These are phyloP conservation scores for Hafferia zeledoni DNA, from an alignment of 2,797 vertebrate genomes.

Conservation along the genomic window DNA sequence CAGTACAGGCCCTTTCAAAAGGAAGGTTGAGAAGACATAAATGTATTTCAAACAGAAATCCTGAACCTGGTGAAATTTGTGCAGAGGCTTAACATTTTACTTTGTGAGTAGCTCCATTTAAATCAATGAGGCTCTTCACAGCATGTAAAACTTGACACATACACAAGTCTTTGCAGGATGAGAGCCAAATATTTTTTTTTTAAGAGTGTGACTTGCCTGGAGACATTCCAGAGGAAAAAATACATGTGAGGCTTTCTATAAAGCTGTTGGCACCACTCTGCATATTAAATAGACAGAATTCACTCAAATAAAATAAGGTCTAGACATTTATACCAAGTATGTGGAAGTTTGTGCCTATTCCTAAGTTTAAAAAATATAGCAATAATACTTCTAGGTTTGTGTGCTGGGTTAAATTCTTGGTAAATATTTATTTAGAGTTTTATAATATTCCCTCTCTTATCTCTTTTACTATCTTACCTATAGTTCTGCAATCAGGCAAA, in stretches of 20 bases:
- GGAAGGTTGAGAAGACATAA: neutral
- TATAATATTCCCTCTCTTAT: neutral
- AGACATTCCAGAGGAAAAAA: constrained; percentile 9
- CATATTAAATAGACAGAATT: constrained; percentile 35
- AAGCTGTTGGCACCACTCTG: constrained; percentile 27
- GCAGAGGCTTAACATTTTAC: neutral
- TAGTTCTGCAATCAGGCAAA: constrained; percentile 51
- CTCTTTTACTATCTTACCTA: neutral
- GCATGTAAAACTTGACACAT: constrained; percentile 16
- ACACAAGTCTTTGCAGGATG: constrained; percentile 12
- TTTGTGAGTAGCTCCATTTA: neutral
- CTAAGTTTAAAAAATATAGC: neutral
- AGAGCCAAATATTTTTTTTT: neutral
- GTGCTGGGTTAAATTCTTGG: neutral
- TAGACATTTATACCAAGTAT: constrained; percentile 21
- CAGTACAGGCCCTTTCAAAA: neutral
- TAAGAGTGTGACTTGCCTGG: constrained; percentile 36
- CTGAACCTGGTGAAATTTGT: neutral
- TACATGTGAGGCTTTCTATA: neutral
- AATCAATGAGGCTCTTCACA: constrained; percentile 24
- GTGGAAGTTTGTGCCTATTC: neutral
- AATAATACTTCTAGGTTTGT: neutral
- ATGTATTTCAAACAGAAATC: neutral
- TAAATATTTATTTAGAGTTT: neutral
- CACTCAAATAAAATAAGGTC: constrained; percentile 29